phyloP scores from a whole-genome alignment of 2,888 invertebrate genomes.

The Drosophila koepferae region DNA sequence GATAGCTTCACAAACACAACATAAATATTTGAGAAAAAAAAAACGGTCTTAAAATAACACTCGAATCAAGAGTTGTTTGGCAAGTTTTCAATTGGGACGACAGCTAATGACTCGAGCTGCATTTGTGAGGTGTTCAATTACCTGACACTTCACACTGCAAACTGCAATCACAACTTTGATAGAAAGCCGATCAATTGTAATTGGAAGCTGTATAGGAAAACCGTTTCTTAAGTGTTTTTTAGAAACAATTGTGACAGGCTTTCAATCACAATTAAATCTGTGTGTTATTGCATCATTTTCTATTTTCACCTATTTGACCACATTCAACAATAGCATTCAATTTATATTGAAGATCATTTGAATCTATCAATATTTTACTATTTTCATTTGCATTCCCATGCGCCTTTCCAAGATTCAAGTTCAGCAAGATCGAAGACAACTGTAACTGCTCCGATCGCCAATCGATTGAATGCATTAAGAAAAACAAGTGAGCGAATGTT shows the following conservation, averaged over 20 bases:
- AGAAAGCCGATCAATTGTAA: conserved; percentile 48
- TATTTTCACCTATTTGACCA: conserved; percentile 48
- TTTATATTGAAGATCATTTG: conserved; percentile 53
- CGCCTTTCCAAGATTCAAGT: conserved; percentile 58
- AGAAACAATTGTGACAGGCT: conserved; percentile 33
- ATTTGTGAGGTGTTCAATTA: conserved; percentile 65
- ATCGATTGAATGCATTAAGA: conserved; percentile 61
- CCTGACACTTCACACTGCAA: conserved; percentile 63
- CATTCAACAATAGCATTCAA: conserved; percentile 36
- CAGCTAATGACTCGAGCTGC: conserved; percentile 38
- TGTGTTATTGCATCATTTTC: conserved; percentile 45
- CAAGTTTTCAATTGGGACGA: conserved; percentile 34
- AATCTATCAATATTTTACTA: conserved; percentile 6
- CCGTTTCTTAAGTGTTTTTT: conserved; percentile 3
- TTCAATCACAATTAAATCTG: conserved; percentile 19
- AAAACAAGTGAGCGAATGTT: conserved; percentile 22
- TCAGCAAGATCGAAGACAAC: conserved; percentile 40
- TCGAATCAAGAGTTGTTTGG: conserved; percentile 35
- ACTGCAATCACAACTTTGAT: conserved; percentile 35
- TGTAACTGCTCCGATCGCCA: conserved; percentile 16
- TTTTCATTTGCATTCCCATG: conserved; percentile 16
- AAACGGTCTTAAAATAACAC: conserved; percentile 6
- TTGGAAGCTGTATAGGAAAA: conserved; percentile 23
- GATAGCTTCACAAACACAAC: not conserved
- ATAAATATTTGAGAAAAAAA: conserved; percentile 7